Percentiles rank a stretch among this genome's conserved stretches.
phyloP scores from a whole-genome alignment of 2,888 invertebrate species.

The Argyra leucocephala region DNA sequence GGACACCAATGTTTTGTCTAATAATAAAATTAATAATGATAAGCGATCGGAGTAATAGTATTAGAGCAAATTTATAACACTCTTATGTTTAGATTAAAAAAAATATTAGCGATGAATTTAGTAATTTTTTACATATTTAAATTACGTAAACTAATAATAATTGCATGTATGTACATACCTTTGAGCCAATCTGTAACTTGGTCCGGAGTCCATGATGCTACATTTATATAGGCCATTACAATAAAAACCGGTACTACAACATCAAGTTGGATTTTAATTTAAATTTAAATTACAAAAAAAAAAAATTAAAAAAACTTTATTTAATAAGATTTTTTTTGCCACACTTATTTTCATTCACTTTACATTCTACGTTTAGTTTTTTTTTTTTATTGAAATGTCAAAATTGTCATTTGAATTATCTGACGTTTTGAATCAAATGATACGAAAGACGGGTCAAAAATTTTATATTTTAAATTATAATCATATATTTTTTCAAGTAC shows the following conservation, averaged over 20 bases:
- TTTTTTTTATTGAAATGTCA: too few species aligned
- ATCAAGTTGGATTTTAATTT: neutral
- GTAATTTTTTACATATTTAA: slow-evolving; percentile 15
- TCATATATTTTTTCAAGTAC: too few species aligned
- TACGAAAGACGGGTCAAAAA: too few species aligned
- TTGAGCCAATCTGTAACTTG: slow-evolving; percentile 85
- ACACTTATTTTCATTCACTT: too few species aligned
- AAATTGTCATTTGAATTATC: too few species aligned
- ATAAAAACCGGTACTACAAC: neutral
- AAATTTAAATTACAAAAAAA: neutral
- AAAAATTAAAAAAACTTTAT: too few species aligned
- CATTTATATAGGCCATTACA: slow-evolving; percentile 69
- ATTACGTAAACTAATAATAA: neutral
- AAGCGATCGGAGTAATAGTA: neutral
- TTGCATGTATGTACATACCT: slow-evolving; percentile 47
- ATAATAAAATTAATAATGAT: neutral
- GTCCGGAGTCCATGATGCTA: slow-evolving; percentile 81
- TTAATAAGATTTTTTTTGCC: too few species aligned
- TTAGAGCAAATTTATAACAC: neutral
- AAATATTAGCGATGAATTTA: slow-evolving; percentile 14
- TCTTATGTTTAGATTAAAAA: neutral
- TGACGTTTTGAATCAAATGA: too few species aligned
- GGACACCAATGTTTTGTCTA: neutral
- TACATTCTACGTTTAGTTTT: too few species aligned
- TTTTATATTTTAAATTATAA: too few species aligned